Base-by-base conservation (phyloP, 2,888 invertebrate genomes). In the Archips xylosteana region DNA sequence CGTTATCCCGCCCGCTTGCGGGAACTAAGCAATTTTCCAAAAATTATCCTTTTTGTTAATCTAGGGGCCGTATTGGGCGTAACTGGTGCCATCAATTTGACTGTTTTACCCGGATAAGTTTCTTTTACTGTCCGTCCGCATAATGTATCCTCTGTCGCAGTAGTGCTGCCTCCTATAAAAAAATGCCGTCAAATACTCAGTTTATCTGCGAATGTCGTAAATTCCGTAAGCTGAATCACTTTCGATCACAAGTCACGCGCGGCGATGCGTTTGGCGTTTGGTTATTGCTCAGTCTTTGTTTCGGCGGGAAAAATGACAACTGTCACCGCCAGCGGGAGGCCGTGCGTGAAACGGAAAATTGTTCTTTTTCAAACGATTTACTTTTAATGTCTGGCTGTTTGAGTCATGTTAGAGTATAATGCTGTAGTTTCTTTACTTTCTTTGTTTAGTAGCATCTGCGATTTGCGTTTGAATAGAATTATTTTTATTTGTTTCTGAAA, bases 291-390 rank as follows among this genome's bases (percentile, higher is more conserved):
- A 23, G 49, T 34, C 47, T 23, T 23, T 57, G 47, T 72, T 72
- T 75, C 8, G 71, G 72, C 74, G 74, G 72, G 74, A 75, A 71
- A 77, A 74, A 71, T 75, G 73, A 71, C 87, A 89, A 87, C 81
- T 86, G 89, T 89, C 89, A 89, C 80, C 78, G 81, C 76, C 88
- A 89, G 62, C 8, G 6, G 76, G 61, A 65, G 74, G 79, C 83
- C 80, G 79, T 78, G 78, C 76, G 76, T 70, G 57, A 15, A 72
- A 57, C 72, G 62, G 72, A 57, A 67, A 68, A 47, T 54, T 23
- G 45, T 63, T 72, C 45, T 68, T 72, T n/a, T 23, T 12, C 60
- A 36, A 45, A 54, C 36, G 57, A 62, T 36, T 67, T 63, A 51
- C 23, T 36, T 64, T 62, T 49, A 49, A 45, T 45, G 12, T 42